Conservation (phyloP, 2,888 invertebrate species). For the Rhagophthalmus giganteus region DNA sequence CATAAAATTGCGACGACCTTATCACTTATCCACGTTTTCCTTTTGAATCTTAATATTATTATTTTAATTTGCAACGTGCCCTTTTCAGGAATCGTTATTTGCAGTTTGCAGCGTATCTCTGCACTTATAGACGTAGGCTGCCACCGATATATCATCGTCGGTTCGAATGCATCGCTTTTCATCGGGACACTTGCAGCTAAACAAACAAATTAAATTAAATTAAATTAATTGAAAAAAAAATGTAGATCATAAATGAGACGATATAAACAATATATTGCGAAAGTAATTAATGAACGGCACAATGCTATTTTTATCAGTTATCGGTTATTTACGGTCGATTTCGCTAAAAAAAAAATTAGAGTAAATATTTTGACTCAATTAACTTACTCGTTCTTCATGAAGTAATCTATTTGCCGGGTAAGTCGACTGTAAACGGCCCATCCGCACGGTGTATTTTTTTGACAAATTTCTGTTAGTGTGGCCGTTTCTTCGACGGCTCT, state of each 20-base stretch:
- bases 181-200: conserved; percentile 59
- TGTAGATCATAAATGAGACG: not conserved
- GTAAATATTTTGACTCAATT: no score
- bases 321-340: not conserved
- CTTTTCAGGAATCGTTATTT: no score
- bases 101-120: no score
- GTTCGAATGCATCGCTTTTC: conserved; percentile 57
- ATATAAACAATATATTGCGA: not conserved
- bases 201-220: conserved; percentile 31
- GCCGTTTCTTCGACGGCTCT: conserved; percentile 4
- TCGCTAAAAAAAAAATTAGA: no score
- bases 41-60: no score
- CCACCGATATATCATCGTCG: conserved; percentile 62
- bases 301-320: not conserved
- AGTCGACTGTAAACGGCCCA: conserved; percentile 63
- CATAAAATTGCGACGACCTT: no score
- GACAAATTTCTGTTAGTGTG: conserved; percentile 19
- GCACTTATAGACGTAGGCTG: conserved; percentile 64
- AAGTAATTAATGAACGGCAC: not conserved
- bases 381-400: conserved; percentile 65
- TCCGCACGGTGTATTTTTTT: conserved; percentile 58
- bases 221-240: not conserved
- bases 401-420: conserved; percentile 58
- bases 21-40: no score
- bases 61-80: no score